phyloP scores from a whole-genome alignment of 1,140 invertebrate species.

The Hypsibius dujardini region DNA sequence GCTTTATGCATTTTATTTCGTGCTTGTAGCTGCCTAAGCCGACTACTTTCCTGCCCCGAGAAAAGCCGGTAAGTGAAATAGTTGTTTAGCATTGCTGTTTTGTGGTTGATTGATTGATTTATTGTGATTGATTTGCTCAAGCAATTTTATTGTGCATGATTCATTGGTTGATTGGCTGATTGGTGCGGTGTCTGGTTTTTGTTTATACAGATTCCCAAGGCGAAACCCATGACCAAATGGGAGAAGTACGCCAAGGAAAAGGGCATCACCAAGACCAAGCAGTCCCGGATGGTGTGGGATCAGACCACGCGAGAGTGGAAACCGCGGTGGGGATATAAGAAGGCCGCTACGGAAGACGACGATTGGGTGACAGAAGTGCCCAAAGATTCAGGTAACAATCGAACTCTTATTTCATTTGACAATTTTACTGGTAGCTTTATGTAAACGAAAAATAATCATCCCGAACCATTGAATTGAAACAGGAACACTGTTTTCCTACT shows the following conservation, averaged over 20 bases:
- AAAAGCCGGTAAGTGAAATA: conserved; percentile 47
- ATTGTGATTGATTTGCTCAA: not conserved
- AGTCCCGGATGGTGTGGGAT: conserved; percentile 67
- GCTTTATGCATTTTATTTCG: conserved; percentile 33
- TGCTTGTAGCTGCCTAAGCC: conserved; percentile 51
- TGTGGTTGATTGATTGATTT: not conserved
- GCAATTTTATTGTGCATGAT: not conserved
- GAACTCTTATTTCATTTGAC: no score
- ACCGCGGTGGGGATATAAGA: conserved; percentile 59
- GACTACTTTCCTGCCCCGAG: conserved; percentile 50
- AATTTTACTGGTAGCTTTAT: no score
- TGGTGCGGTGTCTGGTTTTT: not conserved
- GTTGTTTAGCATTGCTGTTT: conserved; percentile 14
- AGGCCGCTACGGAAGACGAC: conserved; percentile 61
- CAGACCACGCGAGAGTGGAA: conserved; percentile 75
- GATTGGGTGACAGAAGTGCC: conserved; percentile 79
- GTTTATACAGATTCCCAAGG: conserved; percentile 44
- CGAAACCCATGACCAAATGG: conserved; percentile 76
- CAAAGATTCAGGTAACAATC: conserved; percentile 17
- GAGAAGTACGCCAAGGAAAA: conserved; percentile 81
- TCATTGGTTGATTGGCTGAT: not conserved
- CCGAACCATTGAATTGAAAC: no score
- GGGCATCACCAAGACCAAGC: conserved; percentile 71
- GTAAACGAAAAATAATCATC: no score
- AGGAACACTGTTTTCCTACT: no score